Evolutionary conservation across 2,113 vertebrate species (phyloP), one percentile per base, ranked within the genome.

Genomic region (Cephalopholis sonnerati): DNA sequence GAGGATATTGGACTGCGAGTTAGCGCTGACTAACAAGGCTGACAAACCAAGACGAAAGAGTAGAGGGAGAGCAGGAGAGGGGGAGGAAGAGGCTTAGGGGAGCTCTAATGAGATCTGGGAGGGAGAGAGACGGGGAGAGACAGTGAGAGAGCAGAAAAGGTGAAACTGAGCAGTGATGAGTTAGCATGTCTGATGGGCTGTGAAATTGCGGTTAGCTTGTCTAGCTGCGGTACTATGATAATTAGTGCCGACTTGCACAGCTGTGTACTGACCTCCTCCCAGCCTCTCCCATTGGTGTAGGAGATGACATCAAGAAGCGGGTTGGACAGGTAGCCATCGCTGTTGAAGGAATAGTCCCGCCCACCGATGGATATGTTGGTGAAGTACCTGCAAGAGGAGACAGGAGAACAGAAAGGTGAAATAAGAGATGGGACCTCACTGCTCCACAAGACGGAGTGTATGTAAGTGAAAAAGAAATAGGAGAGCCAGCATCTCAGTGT

Each of bases 331-430:
- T 97, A 99, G 4, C 98, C 98, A 0, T 99, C 97, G 46, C 94
- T 97, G 67, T 99, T 99, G 92, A 99, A 99, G 83, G 98, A 99
- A 74, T 98, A 98, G 74, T 99, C 98, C 67, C 96, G 94, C 76
- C 96, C 97, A 0, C 97, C 97, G 88, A 98, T 97, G 16, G 98
- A 97, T 68, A 99, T 97, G 93, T 99, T 99, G 94, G 95, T 96
- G 93, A 99, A 99, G 91, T 97, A 99, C 93, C 97, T 98, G 88
- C 13, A 46, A 68, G 65, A 85, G 57, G 41, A 81, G 41, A 81
- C 46, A 59, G 9, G 13, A 44, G 63, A 50, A 29, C 15, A 81
- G 8, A 62, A 9, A 32, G 39, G 27, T 15, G 16, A 61, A 15
- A 65, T 22, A 3, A 32, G 46, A 18, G 46, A 11, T 16, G 3